These are phyloP conservation scores for Aphelinus certus DNA, from an alignment of 1,140 invertebrate species.

Conservation along the genomic window DNA sequence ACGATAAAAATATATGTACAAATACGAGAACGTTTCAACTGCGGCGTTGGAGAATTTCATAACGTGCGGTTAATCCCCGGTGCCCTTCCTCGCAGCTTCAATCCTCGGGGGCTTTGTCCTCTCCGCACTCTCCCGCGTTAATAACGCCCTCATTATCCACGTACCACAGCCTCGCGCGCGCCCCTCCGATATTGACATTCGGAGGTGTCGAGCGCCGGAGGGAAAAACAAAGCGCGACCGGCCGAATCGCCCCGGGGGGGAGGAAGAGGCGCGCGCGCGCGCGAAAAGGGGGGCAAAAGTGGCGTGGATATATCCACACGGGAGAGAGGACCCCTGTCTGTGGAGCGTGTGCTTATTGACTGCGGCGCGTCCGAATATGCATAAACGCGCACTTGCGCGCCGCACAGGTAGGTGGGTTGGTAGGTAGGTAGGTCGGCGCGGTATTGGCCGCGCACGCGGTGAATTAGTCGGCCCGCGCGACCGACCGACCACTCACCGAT, in stretches of 20 bases:
- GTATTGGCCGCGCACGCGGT: no score
- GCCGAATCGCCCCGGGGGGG: slow-evolving; percentile 15
- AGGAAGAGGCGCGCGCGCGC: slow-evolving; percentile 29
- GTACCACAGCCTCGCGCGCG: no score
- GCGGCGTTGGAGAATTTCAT: no score
- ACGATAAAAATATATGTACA: no score
- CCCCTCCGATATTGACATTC: slow-evolving; percentile 13
- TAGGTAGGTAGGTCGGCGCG: slow-evolving; percentile 56
- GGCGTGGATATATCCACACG: slow-evolving; percentile 38
- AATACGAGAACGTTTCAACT: no score
- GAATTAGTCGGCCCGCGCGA: no score
- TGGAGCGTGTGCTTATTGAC: slow-evolving; percentile 62
- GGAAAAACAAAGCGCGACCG: neutral
- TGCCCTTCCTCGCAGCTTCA: neutral
- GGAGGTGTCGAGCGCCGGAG: neutral
- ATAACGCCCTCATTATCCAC: slow-evolving; percentile 62
- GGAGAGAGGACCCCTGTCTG: slow-evolving; percentile 56
- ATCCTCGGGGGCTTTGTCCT: neutral
- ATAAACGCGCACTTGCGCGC: slow-evolving; percentile 46
- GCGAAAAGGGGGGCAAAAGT: slow-evolving; percentile 35
- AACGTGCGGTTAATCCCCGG: no score
- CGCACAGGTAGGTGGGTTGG: slow-evolving; percentile 58
- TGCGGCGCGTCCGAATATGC: slow-evolving; percentile 46
- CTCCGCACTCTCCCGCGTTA: slow-evolving; percentile 47
- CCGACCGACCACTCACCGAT: no score